A percentile compares a stretch with the other conserved stretches of the same genome.
Evolutionary conservation across 2,888 invertebrate species (phyloP).

Genomic region (Onchidella celtica): DNA sequence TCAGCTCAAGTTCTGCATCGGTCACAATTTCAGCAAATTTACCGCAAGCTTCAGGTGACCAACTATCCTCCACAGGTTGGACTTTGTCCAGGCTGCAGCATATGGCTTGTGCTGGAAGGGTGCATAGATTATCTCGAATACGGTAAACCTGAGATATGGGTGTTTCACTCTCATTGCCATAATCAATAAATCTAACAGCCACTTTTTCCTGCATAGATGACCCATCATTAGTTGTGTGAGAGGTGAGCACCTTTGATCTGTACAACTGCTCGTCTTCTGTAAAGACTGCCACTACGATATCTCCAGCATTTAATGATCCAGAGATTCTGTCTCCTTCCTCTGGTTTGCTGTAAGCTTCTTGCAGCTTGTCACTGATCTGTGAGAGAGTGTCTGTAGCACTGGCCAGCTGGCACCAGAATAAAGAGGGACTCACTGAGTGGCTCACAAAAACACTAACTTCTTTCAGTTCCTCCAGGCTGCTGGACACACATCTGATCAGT

Average conservation of each 20-base stretch:
- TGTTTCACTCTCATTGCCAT: conserved; percentile 75
- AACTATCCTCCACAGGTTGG: conserved; percentile 10
- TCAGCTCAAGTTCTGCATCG: conserved; percentile 42
- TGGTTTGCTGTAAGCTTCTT: conserved; percentile 34
- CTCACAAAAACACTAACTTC: conserved; percentile 51
- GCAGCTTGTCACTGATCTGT: conserved; percentile 57
- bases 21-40: conserved; percentile 38
- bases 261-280: conserved; percentile 24
- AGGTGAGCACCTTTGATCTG: conserved; percentile 26
- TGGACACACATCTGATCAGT: conserved; percentile 49
- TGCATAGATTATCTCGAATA: conserved; percentile 61
- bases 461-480: conserved; percentile 44
- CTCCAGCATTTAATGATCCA: conserved; percentile 13
- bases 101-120: conserved; percentile 70
- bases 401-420: conserved; percentile 70
- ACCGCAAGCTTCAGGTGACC: conserved; percentile 27
- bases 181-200: conserved; percentile 76
- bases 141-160: conserved; percentile 58
- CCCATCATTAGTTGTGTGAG: neutral
- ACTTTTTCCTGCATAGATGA: neutral
- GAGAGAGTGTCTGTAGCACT: conserved; percentile 54
- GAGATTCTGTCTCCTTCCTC: neutral
- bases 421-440: conserved; percentile 57
- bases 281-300: conserved; percentile 34
- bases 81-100: conserved; percentile 62